phyloP scores from a whole-genome alignment of 2,113 vertebrate species.

The Thomomys bottae region DNA sequence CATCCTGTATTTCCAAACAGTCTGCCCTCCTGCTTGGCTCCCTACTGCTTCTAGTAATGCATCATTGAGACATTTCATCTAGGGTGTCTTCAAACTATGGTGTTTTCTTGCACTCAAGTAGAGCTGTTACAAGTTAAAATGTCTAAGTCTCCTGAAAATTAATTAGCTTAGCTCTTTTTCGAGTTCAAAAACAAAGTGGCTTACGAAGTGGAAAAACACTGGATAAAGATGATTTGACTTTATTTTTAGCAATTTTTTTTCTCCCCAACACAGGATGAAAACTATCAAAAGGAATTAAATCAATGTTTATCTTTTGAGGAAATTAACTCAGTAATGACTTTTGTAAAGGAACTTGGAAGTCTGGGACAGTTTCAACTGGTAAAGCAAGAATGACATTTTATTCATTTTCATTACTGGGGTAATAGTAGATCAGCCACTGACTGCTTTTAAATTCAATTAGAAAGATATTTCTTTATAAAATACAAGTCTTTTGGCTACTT shows the following conservation, averaged over 20 bases:
- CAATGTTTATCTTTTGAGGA: constrained; percentile 88
- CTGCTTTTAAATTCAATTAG: constrained; percentile 42
- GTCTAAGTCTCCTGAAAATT: neutral
- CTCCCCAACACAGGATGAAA: constrained; percentile 83
- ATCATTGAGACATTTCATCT: neutral
- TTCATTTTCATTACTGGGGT: constrained; percentile 50
- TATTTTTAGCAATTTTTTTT: neutral
- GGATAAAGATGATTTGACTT: neutral
- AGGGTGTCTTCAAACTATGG: neutral
- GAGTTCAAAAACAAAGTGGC: neutral
- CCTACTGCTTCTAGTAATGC: neutral
- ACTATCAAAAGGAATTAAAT: constrained; percentile 81
- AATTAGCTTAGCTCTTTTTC: neutral
- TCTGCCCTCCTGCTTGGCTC: neutral
- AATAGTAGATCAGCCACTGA: constrained; percentile 42
- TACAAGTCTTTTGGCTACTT: constrained; percentile 41
- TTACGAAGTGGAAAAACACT: neutral
- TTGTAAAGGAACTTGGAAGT: constrained; percentile 88
- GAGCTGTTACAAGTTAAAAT: neutral
- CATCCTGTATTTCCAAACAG: neutral
- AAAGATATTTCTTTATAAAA: constrained; percentile 59
- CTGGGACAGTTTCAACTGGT: constrained; percentile 93
- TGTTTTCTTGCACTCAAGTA: neutral
- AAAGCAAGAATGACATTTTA: constrained; percentile 76
- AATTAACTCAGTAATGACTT: constrained; percentile 87